Conservation (phyloP, 2,888 invertebrate genomes). For the Nymphalis polychloros region DNA sequence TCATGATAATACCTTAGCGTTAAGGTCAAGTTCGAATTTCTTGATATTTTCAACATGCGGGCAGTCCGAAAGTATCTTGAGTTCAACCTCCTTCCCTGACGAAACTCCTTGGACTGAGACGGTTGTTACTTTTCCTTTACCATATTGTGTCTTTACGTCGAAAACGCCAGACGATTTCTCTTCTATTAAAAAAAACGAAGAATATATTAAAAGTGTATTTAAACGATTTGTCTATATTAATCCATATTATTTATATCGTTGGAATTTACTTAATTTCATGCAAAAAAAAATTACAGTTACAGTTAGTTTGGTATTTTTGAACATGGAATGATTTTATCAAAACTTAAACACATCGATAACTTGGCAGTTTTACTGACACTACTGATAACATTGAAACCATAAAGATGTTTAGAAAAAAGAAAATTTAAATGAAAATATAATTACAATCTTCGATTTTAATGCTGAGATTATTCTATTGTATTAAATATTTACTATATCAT, state of each 20-base stretch:
- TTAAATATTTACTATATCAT: not conserved
- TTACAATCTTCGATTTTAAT: no score
- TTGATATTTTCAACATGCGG: conserved; percentile 75
- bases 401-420: no score
- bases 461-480: no score
- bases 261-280: no score
- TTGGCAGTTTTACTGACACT: no score
- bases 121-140: conserved; percentile 69
- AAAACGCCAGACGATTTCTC: conserved; percentile 56
- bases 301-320: no score
- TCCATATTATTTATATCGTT: not conserved
- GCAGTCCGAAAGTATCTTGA: conserved; percentile 56
- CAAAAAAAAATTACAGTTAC: no score
- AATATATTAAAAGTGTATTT: not conserved
- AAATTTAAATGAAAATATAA: no score
- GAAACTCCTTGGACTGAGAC: conserved; percentile 62
- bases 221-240: not conserved
- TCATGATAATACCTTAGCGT: conserved; percentile 62
- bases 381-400: no score
- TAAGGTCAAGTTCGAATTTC: conserved; percentile 71
- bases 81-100: conserved; percentile 52
- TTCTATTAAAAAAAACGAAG: conserved; percentile 44
- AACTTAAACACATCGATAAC: no score
- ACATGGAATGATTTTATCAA: no score
- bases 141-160: conserved; percentile 66